Evolutionary conservation across 2,113 vertebrate genomes (phyloP), one percentile per base, ranked within the genome.

Genomic region (Macroglossus sobrinus): DNA sequence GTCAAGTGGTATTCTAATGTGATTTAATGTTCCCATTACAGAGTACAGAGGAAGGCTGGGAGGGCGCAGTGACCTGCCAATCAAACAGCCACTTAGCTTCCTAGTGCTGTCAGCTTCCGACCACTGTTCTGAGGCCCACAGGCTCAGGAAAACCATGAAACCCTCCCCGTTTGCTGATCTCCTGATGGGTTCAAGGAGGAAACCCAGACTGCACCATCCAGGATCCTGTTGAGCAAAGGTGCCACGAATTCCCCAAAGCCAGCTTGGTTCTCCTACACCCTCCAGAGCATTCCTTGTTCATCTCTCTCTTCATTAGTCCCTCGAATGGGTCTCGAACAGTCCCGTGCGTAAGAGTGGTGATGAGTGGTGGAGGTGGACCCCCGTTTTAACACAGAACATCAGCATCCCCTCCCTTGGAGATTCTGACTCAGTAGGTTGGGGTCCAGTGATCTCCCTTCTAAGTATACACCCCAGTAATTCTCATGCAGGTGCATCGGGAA

Each of bases 1-100:
- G 28, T 14, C 5, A 2, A 1, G n/a, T 0, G 2, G 40, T 30
- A 18, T 1, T 1, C 15, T 18, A 16, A 40, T 0, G 5, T 21
- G 69, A 30, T 7, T 43, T 18, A 55, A 40, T 4, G 12, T 4
- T 53, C 15, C 40, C 35, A 9, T 5, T 11, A 15, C 1, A 4
- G 0, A 28, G 38, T 10, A 57, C 26, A 38, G 59, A 2, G 21
- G 55, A 7, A 1, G 50, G n/a, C 53, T 53, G 76, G 30, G 24
- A 11, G 11, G 69, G 22, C 3, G 0, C n/a, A 22, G 18, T 4
- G 84, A 18, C 64, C 18, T 1, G 3, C 26, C 7, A 16, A 7
- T 59, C 63, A 79, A 0, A 22, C 1, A 4, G 33, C 24, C 16
- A 15, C 16, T 33, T 2, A 1, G 21, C 24, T 16, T 13, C 47